phyloP scores from a whole-genome alignment of 2,888 invertebrate genomes.

The Limnephilus auricula region DNA sequence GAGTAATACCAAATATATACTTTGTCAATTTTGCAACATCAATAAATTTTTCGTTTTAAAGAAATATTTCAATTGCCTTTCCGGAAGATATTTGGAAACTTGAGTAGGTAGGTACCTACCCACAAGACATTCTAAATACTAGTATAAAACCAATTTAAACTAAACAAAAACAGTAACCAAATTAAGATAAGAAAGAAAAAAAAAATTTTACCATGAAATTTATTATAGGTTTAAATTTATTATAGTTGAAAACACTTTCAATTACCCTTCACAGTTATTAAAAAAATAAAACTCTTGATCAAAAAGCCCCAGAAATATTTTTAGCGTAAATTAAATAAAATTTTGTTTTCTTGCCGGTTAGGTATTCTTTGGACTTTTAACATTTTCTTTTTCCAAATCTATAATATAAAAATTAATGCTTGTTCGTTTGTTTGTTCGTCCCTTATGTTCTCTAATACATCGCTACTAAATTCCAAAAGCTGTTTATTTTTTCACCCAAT shows the following conservation, averaged over 20 bases:
- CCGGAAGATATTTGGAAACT: background rate
- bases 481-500: background rate
- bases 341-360: too few species aligned
- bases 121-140: background rate
- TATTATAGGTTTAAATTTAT: too few species aligned
- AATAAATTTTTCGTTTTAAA: background rate
- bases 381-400: background rate
- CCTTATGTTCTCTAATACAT: background rate
- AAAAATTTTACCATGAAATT: too few species aligned
- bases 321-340: too few species aligned
- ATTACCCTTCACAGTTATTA: background rate
- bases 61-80: background rate
- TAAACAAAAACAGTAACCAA: too few species aligned
- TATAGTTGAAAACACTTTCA: too few species aligned
- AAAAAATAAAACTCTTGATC: background rate
- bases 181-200: too few species aligned
- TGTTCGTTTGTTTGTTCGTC: too few species aligned
- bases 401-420: too few species aligned
- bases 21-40: background rate
- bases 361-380: too few species aligned
- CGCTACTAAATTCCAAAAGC: background rate
- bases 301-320: background rate
- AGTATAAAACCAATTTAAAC: background rate
- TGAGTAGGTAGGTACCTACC: background rate
- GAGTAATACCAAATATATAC: background rate